Conservation (phyloP, 64 coral and sea anemone genomes). For the Montipora sp. region DNA sequence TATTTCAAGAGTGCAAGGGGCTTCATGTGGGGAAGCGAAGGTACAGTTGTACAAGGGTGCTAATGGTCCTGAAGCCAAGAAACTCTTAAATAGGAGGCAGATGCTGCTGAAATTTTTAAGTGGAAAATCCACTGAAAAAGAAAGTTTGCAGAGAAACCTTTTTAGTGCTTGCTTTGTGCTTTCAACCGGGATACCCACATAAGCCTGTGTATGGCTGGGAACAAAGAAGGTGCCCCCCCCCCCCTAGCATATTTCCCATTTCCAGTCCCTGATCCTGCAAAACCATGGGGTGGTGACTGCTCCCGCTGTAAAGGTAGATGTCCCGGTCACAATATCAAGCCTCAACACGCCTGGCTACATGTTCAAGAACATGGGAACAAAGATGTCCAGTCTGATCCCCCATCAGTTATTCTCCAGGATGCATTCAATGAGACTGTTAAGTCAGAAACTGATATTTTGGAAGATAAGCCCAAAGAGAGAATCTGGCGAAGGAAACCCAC, state of each 20-base stretch:
- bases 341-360: background rate
- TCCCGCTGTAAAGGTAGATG: slow-evolving; percentile 26
- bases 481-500: too few species aligned
- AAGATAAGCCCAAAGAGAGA: background rate
- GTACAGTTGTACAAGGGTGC: background rate
- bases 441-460: slow-evolving; percentile 9
- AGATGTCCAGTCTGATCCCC: background rate
- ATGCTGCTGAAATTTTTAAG: background rate
- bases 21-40: background rate
- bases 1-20: background rate
- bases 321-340: slow-evolving; percentile 11
- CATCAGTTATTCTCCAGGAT: slow-evolving; percentile 1
- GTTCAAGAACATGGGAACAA: background rate
- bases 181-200: background rate
- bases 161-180: background rate
- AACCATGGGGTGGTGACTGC: slow-evolving; percentile 29
- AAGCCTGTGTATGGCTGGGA: background rate
- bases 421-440: slow-evolving; percentile 34
- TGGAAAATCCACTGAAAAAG: background rate
- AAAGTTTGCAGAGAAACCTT: background rate
- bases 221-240: background rate
- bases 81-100: background rate
- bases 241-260: background rate
- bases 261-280: slow-evolving; percentile 9
- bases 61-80: background rate